Evolutionary conservation across 2,888 invertebrate species (phyloP), one percentile per base, ranked within the genome.

Genomic region (Frankliniella fusca): DNA sequence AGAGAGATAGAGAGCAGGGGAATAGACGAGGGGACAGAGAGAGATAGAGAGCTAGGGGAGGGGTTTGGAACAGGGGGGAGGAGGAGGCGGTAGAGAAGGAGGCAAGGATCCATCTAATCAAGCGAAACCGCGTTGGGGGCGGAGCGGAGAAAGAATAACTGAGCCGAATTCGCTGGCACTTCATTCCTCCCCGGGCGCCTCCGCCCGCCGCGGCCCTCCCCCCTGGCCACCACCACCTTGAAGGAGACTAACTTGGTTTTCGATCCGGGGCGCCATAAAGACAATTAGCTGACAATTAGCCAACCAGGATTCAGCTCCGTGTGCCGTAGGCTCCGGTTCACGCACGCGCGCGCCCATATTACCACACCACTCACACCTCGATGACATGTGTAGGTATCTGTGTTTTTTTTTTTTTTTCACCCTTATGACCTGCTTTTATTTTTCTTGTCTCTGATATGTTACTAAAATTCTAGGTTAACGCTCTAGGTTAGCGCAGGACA

Each of bases 241-340:
- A 23, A 70, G n/a, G 70, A 27, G 70, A 27, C 70, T 76, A 76
- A 76, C 70, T 76, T 27, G 70, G 70, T 76, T 76, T 76, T 76
- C 70, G 70, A 76, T 76, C 70, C 27, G 70, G 27, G 12, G 23
- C 23, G 23, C 27, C 70, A 27, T 76, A 76, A 76, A 76, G 70
- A 76, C 70, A 76, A 76, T 76, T 76, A 76, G 70, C 27, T n/a
- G 12, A 76, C 70, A 76, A 76, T 76, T 76, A 76, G 70, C 70
- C 7, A 12, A 76, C 23, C 70, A 27, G 70, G 27, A n/a, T 61
- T 61, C 61, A 18, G 54, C 70, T 5, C 70, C 70, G 23, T 27
- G 23, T 27, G 12, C 70, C 70, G 12, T 61, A 18, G 61, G 20
- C 61, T 3, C 15, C 15, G 10, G 27, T 2, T 8, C 70, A 70